Conservation (phyloP, 1,140 invertebrate genomes). For the Sitobion miscanthi region DNA sequence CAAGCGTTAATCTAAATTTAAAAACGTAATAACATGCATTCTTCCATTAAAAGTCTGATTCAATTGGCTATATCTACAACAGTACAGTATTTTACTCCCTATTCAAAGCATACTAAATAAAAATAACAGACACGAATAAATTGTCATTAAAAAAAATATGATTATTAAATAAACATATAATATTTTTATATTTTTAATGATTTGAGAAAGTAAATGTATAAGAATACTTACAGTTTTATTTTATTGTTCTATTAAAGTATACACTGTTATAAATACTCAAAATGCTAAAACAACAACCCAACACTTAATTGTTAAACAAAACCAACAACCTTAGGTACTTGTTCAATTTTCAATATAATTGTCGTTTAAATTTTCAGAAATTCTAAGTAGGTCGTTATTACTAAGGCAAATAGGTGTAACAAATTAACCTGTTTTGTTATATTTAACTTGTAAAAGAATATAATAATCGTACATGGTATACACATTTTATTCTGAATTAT, state of each 20-base stretch:
- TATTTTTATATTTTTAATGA: not conserved
- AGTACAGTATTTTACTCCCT: not conserved
- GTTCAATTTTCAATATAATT: not conserved
- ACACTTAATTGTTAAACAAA: constrained; percentile 11
- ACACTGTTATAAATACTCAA: not conserved
- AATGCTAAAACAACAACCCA: not conserved
- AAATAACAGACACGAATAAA: not conserved
- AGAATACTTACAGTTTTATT: not conserved
- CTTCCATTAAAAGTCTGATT: not conserved
- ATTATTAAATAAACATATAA: not conserved
- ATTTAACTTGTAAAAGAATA: not conserved
- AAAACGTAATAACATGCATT: not conserved
- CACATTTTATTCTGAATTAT: not conserved
- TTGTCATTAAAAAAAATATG: not conserved
- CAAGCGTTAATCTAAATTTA: not conserved
- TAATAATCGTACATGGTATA: not conserved
- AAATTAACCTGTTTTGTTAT: not conserved
- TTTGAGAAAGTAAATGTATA: not conserved
- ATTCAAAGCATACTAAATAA: not conserved
- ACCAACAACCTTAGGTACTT: not conserved
- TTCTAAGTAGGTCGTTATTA: not conserved
- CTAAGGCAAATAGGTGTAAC: too few species aligned
- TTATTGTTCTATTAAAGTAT: not conserved
- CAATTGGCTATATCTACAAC: not conserved
- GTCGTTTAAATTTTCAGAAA: not conserved